Evolutionary conservation across 2,797 vertebrate genomes (phyloP).

Genomic region (Heterohyrax brucei): DNA sequence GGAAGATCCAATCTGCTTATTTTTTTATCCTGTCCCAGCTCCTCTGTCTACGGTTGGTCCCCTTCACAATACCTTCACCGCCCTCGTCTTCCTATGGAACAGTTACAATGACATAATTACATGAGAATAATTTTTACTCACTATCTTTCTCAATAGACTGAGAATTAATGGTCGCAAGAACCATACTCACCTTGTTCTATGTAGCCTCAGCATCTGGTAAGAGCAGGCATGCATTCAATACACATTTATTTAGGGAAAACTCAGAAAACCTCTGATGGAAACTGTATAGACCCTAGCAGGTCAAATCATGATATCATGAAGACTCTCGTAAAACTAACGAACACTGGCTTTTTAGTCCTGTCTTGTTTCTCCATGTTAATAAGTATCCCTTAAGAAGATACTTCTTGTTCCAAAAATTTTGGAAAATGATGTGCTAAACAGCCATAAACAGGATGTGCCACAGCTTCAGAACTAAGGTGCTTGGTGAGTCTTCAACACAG

Average conservation of each 20-base stretch:
- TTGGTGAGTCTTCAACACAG: background rate
- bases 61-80: background rate
- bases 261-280: background rate
- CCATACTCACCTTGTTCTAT: background rate
- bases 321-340: background rate
- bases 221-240: background rate
- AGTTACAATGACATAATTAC: background rate
- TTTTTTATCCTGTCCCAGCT: background rate
- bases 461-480: background rate
- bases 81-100: background rate
- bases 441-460: background rate
- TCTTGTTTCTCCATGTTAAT: background rate
- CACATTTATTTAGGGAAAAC: no score
- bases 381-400: background rate
- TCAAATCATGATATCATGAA: background rate
- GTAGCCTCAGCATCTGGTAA: background rate
- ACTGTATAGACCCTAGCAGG: background rate
- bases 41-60: rapidly evolving
- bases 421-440: background rate
- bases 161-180: background rate
- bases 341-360: background rate
- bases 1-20: no score
- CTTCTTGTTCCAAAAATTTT: background rate
- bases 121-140: background rate
- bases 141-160: background rate